Conservation (phyloP, 2,888 invertebrate species). For the Eudemis profundana region DNA sequence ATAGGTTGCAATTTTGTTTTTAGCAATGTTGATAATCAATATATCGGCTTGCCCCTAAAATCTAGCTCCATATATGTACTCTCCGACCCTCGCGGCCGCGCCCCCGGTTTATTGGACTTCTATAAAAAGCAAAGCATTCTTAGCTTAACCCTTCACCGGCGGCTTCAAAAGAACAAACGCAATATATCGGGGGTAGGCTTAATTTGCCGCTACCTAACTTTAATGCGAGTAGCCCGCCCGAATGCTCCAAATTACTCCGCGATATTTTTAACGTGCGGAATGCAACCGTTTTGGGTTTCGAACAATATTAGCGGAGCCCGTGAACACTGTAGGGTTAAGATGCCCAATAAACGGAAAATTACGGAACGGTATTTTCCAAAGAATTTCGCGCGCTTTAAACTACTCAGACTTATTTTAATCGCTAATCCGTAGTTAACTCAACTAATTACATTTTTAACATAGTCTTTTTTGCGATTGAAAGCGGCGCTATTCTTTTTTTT, state of each 20-base stretch:
- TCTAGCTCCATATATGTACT: conserved; percentile 13
- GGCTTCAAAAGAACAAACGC: conserved; percentile 85
- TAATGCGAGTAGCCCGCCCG: conserved; percentile 76
- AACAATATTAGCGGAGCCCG: conserved; percentile 73
- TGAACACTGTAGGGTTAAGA: conserved; percentile 62
- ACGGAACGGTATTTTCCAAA: conserved; percentile 45
- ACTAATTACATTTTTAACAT: conserved; percentile 48
- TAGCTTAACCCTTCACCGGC: conserved; percentile 84
- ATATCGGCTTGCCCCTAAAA: conserved; percentile 10
- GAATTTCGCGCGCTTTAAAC: conserved; percentile 43
- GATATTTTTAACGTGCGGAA: conserved; percentile 84
- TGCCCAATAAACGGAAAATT: conserved; percentile 52
- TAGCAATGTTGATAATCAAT: background rate
- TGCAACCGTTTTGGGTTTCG: conserved; percentile 79
- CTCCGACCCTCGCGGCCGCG: conserved; percentile 53
- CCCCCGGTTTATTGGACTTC: conserved; percentile 74
- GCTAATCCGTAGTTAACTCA: conserved; percentile 38
- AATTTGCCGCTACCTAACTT: conserved; percentile 81
- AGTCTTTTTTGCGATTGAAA: conserved; percentile 54
- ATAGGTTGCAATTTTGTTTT: background rate
- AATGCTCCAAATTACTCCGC: conserved; percentile 83
- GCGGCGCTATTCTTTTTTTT: conserved; percentile 65
- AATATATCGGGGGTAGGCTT: conserved; percentile 83
- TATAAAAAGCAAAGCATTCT: conserved; percentile 85
- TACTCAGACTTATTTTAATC: conserved; percentile 30